phyloP scores from a whole-genome alignment of 2,797 vertebrate genomes.

The Anniella stebbinsi region DNA sequence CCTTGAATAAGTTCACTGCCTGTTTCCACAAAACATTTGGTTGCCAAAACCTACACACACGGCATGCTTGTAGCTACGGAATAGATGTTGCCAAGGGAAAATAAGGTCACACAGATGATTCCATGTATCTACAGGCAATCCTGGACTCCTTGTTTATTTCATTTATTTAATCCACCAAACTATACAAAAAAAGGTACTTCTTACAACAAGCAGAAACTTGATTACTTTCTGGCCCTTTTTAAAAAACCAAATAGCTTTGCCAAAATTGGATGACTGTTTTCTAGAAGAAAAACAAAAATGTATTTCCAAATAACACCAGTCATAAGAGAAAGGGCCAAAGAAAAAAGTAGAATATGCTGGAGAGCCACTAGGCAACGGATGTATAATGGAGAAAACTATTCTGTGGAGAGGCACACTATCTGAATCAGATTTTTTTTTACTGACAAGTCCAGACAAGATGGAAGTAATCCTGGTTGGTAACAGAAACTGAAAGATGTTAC shows the following conservation, averaged over 20 bases:
- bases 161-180: slow-evolving; percentile 30
- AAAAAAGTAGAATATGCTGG: not conserved
- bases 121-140: slow-evolving; percentile 1
- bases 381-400: not conserved
- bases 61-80: slow-evolving; percentile 52
- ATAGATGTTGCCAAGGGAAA: slow-evolving; percentile 42
- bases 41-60: slow-evolving; percentile 63
- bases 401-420: not conserved
- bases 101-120: not conserved
- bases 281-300: slow-evolving; percentile 14
- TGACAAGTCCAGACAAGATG: not conserved
- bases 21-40: not conserved
- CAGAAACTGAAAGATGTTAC: not conserved
- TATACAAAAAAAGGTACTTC: slow-evolving; percentile 25
- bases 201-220: slow-evolving; percentile 25
- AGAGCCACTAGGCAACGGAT: not conserved
- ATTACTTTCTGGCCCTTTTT: not conserved
- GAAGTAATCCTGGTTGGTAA: not conserved
- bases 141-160: slow-evolving; percentile 8
- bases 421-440: not conserved
- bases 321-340: not conserved
- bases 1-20: not conserved
- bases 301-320: slow-evolving; percentile 23
- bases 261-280: slow-evolving; percentile 3
- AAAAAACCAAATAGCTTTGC: not conserved